These are phyloP conservation scores for Pelodiscus sinensis DNA, from an alignment of 2,113 vertebrate genomes.

Conservation along the genomic window DNA sequence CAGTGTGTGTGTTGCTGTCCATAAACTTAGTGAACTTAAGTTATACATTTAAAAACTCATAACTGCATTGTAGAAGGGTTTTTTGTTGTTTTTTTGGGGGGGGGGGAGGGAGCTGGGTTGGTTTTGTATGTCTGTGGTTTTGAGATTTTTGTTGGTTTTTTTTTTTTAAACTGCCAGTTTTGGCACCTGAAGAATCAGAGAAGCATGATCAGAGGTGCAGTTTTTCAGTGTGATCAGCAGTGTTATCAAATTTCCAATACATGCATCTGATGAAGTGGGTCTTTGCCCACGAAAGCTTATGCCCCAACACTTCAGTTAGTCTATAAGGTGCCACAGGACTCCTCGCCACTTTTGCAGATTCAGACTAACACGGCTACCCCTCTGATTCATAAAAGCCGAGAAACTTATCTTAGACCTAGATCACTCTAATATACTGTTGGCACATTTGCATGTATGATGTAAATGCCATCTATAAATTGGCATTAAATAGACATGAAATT, in stretches of 20 bases:
- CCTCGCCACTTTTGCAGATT: no score
- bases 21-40: neutral
- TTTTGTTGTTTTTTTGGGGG: neutral
- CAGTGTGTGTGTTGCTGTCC: neutral
- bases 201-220: neutral
- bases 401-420: neutral
- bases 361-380: no score
- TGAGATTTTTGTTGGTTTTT: no score
- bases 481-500: neutral
- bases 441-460: neutral
- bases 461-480: neutral
- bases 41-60: neutral
- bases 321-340: no score
- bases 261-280: no score
- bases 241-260: no score
- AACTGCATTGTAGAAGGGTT: neutral
- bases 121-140: no score
- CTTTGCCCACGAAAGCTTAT: no score
- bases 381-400: no score
- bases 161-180: no score
- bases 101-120: no score
- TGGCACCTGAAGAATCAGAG: neutral
- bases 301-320: no score
- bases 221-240: neutral
- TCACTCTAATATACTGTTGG: neutral